These are phyloP conservation scores for Acipenser ruthenus DNA, from an alignment of 2,797 vertebrate genomes.

Conservation along the genomic window DNA sequence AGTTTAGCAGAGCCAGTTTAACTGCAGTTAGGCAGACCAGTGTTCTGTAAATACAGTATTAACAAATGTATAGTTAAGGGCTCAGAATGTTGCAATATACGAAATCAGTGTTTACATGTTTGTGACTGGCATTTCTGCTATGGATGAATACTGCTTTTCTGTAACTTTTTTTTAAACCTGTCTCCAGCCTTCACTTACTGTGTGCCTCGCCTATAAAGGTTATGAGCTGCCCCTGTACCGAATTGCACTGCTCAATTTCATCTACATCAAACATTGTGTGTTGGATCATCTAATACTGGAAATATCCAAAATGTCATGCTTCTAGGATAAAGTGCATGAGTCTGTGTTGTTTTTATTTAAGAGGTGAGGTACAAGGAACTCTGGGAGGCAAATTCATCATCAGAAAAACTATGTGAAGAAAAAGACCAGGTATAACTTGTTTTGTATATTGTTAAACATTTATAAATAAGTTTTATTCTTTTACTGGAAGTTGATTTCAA, in stretches of 20 bases:
- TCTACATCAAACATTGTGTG: too few relatives aligned
- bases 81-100: neutral
- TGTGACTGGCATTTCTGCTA: neutral
- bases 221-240: neutral
- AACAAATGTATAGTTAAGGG: neutral
- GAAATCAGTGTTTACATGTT: neutral
- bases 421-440: slow-evolving; percentile 53
- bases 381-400: slow-evolving; percentile 49
- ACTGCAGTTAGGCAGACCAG: too few relatives aligned
- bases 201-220: neutral
- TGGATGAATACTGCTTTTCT: neutral
- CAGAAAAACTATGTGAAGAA: slow-evolving; percentile 53
- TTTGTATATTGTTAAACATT: neutral
- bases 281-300: too few relatives aligned
- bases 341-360: slow-evolving; percentile 20
- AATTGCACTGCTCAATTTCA: too few relatives aligned
- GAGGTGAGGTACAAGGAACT: slow-evolving; percentile 34
- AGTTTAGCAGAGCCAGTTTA: too few relatives aligned
- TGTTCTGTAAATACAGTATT: too few relatives aligned
- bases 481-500: too few relatives aligned
- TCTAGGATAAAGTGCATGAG: neutral
- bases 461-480: neutral
- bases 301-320: too few relatives aligned
- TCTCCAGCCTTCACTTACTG: neutral
- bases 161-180: neutral